A percentile compares a stretch with the other conserved stretches of the same genome.
Evolutionary conservation across 2,113 vertebrate genomes (phyloP).

Genomic region (Phainopepla nitens): DNA sequence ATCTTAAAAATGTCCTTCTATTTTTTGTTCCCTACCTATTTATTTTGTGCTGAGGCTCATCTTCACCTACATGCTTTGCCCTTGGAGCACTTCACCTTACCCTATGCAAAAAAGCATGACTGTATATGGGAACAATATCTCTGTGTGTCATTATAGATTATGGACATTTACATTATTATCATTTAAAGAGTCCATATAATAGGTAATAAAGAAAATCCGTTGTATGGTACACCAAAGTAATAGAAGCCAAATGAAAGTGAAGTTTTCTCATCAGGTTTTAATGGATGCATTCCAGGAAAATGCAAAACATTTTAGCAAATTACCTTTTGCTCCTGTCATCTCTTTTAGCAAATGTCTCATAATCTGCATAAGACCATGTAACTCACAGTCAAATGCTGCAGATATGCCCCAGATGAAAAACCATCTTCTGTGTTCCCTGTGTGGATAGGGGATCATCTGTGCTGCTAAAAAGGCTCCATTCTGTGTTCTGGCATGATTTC

Average conservation of each 20-base stretch:
- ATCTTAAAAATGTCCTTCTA: neutral
- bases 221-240: neutral
- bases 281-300: conserved; percentile 13
- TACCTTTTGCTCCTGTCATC: conserved; percentile 55
- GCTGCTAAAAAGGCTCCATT: conserved; percentile 50
- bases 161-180: neutral
- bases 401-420: conserved; percentile 54
- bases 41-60: neutral
- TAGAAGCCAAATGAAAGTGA: conserved; percentile 23
- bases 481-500: conserved; percentile 32
- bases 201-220: neutral
- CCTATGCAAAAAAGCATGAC: neutral
- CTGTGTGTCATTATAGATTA: neutral
- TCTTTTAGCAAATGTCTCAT: conserved; percentile 30
- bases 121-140: neutral
- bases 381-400: conserved; percentile 1
- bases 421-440: conserved; percentile 63
- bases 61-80: neutral
- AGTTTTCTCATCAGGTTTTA: conserved; percentile 5
- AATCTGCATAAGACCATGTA: conserved; percentile 25
- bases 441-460: conserved; percentile 41
- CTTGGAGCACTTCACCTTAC: neutral
- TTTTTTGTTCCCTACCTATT: neutral
- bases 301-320: conserved; percentile 57
- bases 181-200: neutral